Evolutionary conservation across 2,797 vertebrate genomes (phyloP).

Genomic region (Alauda arvensis): DNA sequence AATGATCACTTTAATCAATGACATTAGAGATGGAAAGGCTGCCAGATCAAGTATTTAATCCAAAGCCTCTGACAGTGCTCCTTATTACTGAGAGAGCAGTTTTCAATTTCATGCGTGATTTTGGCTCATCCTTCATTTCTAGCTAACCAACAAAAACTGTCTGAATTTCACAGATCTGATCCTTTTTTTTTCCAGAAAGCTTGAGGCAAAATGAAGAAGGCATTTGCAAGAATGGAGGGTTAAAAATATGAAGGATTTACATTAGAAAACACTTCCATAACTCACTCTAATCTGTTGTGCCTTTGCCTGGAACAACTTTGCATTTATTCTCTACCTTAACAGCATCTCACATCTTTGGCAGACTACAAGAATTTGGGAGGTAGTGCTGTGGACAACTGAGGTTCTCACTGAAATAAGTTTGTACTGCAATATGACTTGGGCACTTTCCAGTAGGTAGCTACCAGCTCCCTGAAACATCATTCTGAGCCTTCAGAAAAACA

Average conservation of each 20-base stretch:
- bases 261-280: background rate
- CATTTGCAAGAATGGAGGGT: background rate
- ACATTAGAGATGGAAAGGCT: background rate
- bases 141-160: background rate
- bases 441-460: background rate
- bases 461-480: background rate
- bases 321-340: background rate
- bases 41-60: background rate
- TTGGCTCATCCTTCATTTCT: conserved; percentile 3
- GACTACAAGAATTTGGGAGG: background rate
- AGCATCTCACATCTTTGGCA: background rate
- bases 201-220: background rate
- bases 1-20: conserved; percentile 13
- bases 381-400: background rate
- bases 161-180: conserved; percentile 8
- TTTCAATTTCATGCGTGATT: conserved; percentile 48
- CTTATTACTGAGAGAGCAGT: conserved; percentile 10
- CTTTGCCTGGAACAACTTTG: background rate
- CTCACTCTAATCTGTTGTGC: background rate
- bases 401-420: background rate
- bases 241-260: background rate
- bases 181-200: background rate
- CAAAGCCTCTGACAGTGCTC: background rate
- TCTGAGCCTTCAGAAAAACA: background rate
- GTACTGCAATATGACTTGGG: background rate